These are phyloP conservation scores for Agrypnia vestita DNA, from an alignment of 1,140 invertebrate genomes.

Conservation along the genomic window DNA sequence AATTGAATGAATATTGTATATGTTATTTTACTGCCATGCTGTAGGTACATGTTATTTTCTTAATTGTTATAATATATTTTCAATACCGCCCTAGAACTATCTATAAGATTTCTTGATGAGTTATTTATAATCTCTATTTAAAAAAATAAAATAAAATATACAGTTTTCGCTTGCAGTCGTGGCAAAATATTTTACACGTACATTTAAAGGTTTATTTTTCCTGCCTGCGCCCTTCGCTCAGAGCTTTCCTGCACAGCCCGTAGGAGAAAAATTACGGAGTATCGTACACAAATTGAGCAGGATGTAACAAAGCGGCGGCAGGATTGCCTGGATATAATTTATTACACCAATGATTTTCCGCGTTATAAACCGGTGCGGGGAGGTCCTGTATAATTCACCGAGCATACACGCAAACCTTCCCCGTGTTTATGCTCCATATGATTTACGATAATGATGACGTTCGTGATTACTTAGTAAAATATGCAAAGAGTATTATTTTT, in stretches of 20 bases:
- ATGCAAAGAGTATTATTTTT: conserved; percentile 36
- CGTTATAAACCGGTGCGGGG: conserved; percentile 33
- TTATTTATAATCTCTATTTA: too few relatives aligned
- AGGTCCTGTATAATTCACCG: conserved; percentile 34
- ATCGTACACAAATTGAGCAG: conserved; percentile 50
- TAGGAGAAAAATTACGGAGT: conserved; percentile 23
- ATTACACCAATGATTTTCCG: conserved; percentile 58
- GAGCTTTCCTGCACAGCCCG: not conserved
- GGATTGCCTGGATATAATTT: conserved; percentile 55
- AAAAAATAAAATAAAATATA: too few relatives aligned
- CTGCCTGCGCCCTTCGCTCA: not conserved
- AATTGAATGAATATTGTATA: too few relatives aligned
- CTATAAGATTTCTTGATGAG: too few relatives aligned
- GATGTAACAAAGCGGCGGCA: conserved; percentile 47
- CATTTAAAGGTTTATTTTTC: too few relatives aligned
- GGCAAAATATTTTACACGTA: too few relatives aligned
- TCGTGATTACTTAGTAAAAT: conserved; percentile 37
- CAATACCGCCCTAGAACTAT: too few relatives aligned
- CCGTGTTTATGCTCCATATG: conserved; percentile 16
- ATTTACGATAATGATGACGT: conserved; percentile 35
- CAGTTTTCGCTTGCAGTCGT: too few relatives aligned
- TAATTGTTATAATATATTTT: too few relatives aligned
- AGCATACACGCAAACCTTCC: conserved; percentile 19
- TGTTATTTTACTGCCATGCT: too few relatives aligned
- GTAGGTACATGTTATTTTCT: too few relatives aligned